These are phyloP conservation scores for Eupsittula cactorum DNA, from an alignment of 2,113 vertebrate genomes.

Conservation along the genomic window DNA sequence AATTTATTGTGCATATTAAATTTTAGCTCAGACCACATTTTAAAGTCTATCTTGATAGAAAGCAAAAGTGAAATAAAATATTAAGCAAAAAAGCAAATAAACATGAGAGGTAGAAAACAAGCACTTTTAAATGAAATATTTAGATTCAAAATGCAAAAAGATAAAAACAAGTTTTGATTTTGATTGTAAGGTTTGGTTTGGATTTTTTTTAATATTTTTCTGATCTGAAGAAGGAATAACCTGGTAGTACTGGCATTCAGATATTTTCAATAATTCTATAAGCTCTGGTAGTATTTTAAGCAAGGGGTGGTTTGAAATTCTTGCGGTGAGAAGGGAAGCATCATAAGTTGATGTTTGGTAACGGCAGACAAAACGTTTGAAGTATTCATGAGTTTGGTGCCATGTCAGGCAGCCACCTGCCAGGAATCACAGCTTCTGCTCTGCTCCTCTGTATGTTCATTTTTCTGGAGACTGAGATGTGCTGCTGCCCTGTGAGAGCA, in stretches of 20 bases:
- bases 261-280: not conserved
- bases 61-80: not conserved
- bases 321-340: not conserved
- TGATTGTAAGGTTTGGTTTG: not conserved
- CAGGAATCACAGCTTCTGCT: not conserved
- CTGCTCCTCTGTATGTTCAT: not conserved
- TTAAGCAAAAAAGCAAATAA: constrained; percentile 5
- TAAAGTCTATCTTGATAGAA: not conserved
- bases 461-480: not conserved
- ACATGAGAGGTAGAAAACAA: not conserved
- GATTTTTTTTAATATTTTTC: not conserved
- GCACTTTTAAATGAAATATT: not conserved
- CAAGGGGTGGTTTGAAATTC: not conserved
- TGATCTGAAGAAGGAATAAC: not conserved
- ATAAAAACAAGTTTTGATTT: not conserved
- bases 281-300: not conserved
- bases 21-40: constrained; percentile 42
- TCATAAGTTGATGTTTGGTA: not conserved
- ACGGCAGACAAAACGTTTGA: not conserved
- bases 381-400: not conserved
- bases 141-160: not conserved
- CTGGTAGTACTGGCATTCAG: not conserved
- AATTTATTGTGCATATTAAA: constrained; percentile 66
- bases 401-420: not conserved
- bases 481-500: not conserved